These are phyloP conservation scores for Danio kyathit DNA, from an alignment of 2,797 vertebrate genomes.

Conservation along the genomic window DNA sequence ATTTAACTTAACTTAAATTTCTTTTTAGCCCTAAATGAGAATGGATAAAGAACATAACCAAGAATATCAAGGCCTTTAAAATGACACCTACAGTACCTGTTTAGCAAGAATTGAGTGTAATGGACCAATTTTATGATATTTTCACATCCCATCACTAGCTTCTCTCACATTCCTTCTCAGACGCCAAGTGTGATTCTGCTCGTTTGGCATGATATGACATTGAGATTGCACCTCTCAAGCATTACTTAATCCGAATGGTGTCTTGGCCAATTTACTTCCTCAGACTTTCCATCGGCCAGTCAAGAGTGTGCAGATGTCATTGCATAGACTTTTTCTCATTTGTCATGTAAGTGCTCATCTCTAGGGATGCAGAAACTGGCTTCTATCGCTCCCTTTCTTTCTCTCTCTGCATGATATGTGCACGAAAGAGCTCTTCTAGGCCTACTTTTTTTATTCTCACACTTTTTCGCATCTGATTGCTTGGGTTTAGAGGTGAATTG, in stretches of 20 bases:
- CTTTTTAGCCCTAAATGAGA: no score
- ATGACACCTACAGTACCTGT: not conserved
- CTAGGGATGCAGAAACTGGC: constrained; percentile 3
- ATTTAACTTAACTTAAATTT: no score
- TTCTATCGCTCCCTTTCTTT: no score
- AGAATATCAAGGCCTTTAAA: no score
- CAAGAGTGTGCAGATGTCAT: constrained; percentile 35
- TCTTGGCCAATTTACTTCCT: constrained; percentile 23
- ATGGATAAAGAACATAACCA: no score
- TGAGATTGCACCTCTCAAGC: constrained; percentile 14
- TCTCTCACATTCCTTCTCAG: not conserved
- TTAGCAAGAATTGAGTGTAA: not conserved
- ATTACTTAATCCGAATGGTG: constrained; percentile 27
- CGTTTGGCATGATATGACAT: not conserved
- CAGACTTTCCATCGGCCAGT: constrained; percentile 21
- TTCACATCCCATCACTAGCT: constrained; percentile 9
- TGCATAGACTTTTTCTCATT: constrained; percentile 36
- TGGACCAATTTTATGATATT: not conserved
- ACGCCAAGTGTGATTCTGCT: constrained; percentile 6
- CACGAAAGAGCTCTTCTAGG: not conserved
- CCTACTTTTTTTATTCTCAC: constrained; percentile 20
- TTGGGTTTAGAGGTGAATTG: constrained; percentile 8
- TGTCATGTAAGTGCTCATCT: constrained; percentile 22
- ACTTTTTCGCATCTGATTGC: constrained; percentile 4
- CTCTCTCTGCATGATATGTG: not conserved